phyloP scores from a whole-genome alignment of 1,140 invertebrate species.

The Conus betulinus region DNA sequence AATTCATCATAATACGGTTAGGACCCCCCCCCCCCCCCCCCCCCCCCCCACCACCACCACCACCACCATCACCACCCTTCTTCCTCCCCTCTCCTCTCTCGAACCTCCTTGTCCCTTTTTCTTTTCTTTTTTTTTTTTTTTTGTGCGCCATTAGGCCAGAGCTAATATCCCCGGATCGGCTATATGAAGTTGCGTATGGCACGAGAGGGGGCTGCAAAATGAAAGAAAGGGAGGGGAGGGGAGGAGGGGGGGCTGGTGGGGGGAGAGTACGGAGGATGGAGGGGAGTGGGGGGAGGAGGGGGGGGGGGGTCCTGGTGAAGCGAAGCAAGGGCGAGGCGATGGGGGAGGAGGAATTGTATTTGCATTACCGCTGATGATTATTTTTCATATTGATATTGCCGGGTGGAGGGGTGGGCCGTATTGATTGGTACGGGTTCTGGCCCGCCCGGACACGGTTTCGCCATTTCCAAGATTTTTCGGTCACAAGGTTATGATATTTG shows the following conservation, averaged over 20 bases:
- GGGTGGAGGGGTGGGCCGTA: constrained; percentile 28
- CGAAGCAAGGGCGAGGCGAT: not conserved
- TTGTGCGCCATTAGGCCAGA: constrained; percentile 35
- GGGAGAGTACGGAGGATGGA: not conserved
- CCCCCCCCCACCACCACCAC: not conserved
- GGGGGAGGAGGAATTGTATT: constrained; percentile 35
- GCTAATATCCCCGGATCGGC: constrained; percentile 34
- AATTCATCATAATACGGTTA: constrained; percentile 40
- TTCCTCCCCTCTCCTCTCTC: not conserved
- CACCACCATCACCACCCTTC: not conserved
- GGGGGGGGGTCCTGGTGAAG: not conserved
- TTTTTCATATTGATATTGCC: constrained; percentile 41
- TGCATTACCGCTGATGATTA: constrained; percentile 41
- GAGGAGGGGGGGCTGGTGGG: not conserved
- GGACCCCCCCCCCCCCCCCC: not conserved
- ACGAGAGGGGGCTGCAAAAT: constrained; percentile 14
- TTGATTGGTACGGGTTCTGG: constrained; percentile 28
- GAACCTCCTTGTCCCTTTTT: not conserved
- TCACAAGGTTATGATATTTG: constrained; percentile 29
- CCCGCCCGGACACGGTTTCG: constrained; percentile 32
- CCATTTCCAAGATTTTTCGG: constrained; percentile 40
- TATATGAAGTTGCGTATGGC: constrained; percentile 29
- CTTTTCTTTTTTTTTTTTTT: not conserved
- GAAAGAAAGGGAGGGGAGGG: not conserved
- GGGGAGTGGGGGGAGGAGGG: not conserved